Evolutionary conservation across 2,113 vertebrate genomes (phyloP).

Genomic region (Philantomba maxwellii): DNA sequence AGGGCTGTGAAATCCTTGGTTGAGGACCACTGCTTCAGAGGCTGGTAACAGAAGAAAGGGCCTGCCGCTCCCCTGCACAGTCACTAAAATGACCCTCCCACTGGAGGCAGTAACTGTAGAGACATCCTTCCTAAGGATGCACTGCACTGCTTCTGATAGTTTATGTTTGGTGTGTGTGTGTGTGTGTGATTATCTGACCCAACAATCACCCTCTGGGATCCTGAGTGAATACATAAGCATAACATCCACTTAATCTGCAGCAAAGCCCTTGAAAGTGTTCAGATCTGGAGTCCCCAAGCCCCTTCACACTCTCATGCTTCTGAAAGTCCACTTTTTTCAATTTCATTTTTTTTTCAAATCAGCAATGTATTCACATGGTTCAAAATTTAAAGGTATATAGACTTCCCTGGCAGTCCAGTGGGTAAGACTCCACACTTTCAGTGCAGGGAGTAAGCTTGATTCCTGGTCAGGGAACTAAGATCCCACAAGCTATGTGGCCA

Average conservation of each 20-base stretch:
- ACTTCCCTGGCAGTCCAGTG: background rate
- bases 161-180: background rate
- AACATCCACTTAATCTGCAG: background rate
- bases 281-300: background rate
- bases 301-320: background rate
- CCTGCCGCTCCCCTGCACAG: fast-evolving
- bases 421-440: background rate
- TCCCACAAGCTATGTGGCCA: background rate
- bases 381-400: background rate
- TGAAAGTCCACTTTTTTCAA: background rate
- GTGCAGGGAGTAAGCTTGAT: background rate
- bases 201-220: background rate
- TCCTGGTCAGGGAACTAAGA: background rate
- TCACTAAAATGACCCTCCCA: background rate
- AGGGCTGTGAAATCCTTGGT: background rate
- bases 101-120: background rate
- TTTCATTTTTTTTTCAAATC: background rate
- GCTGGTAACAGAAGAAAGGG: background rate
- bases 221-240: background rate
- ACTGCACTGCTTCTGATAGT: background rate
- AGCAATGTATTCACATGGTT: background rate
- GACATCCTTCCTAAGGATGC: background rate
- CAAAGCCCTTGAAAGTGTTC: background rate
- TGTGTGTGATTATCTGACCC: background rate
- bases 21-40: background rate